Percentiles rank a stretch among this genome's conserved stretches.
phyloP scores from a whole-genome alignment of 2,888 invertebrate species.

The Galerucella calmariensis region DNA sequence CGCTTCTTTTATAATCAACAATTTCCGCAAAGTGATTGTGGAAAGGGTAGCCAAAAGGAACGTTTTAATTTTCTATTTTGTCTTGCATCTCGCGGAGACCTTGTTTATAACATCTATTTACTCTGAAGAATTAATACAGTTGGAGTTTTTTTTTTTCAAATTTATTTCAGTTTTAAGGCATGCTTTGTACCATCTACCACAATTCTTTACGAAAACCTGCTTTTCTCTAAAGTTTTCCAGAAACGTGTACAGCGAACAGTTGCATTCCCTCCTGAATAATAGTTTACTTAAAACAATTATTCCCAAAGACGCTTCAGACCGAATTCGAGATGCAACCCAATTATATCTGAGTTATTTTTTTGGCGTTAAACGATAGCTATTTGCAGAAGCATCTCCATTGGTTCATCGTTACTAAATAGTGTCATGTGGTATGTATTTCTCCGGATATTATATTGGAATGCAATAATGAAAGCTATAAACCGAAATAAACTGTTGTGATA shows the following conservation, averaged over 20 bases:
- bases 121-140: not conserved
- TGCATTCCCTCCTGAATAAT: not conserved
- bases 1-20: not conserved
- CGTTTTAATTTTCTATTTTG: not conserved
- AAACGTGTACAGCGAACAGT: not conserved
- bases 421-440: slow-evolving; percentile 18
- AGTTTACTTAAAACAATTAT: slow-evolving; percentile 19
- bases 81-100: not conserved
- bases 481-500: no score
- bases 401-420: not conserved
- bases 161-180: not conserved
- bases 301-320: not conserved
- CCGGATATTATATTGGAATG: not conserved
- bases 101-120: not conserved
- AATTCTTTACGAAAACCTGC: not conserved
- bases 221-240: not conserved
- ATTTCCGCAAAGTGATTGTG: not conserved
- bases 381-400: slow-evolving; percentile 25
- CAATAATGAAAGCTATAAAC: no score
- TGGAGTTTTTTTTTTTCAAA: not conserved
- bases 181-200: not conserved
- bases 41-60: not conserved
- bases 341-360: slow-evolving; percentile 8
- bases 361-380: slow-evolving; percentile 23
- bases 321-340: slow-evolving; percentile 12